These are phyloP conservation scores for Pomacea maculata DNA, from an alignment of 1,140 invertebrate genomes.

Conservation along the genomic window DNA sequence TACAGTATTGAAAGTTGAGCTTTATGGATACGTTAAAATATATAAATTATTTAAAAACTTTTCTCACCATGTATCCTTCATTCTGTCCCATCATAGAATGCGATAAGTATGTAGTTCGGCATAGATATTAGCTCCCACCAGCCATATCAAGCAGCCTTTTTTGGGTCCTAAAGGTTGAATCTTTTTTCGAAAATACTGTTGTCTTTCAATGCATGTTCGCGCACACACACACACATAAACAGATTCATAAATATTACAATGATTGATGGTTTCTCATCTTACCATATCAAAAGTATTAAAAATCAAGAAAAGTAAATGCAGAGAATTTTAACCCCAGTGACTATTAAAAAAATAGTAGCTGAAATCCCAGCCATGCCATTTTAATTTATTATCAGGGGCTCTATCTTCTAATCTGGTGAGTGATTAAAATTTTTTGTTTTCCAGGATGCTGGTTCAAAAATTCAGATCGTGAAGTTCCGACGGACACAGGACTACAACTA, in stretches of 20 bases:
- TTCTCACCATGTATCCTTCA: too few relatives aligned
- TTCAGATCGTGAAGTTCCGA: slow-evolving; percentile 29
- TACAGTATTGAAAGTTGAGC: too few relatives aligned
- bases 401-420: too few relatives aligned
- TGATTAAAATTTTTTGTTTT: background rate
- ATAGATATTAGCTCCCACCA: background rate
- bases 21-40: too few relatives aligned
- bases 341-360: too few relatives aligned
- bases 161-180: background rate
- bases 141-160: too few relatives aligned
- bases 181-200: background rate
- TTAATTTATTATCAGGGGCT: too few relatives aligned
- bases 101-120: background rate
- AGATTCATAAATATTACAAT: background rate
- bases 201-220: background rate
- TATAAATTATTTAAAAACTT: too few relatives aligned
- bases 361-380: too few relatives aligned
- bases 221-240: background rate
- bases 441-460: slow-evolving; percentile 20
- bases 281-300: too few relatives aligned
- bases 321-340: too few relatives aligned
- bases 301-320: background rate
- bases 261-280: too few relatives aligned
- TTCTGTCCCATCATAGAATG: background rate
- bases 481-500: slow-evolving; percentile 48